A percentile compares a stretch with the other conserved stretches of the same genome.
Evolutionary conservation across 2,888 invertebrate genomes (phyloP).

Genomic region (Athetis lepigone): DNA sequence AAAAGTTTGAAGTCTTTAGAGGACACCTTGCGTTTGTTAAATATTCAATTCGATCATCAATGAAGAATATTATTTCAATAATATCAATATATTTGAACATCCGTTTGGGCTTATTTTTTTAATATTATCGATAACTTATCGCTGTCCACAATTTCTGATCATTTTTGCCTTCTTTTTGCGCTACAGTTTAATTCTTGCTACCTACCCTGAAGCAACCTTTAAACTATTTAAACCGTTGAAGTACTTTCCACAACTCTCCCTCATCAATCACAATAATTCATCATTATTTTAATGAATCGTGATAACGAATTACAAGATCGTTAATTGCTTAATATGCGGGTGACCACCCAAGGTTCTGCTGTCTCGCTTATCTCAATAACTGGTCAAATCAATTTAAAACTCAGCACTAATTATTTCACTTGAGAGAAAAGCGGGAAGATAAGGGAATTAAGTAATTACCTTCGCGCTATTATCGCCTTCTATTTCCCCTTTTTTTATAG

Average conservation of each 20-base stretch:
- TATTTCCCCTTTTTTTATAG: conserved; percentile 21
- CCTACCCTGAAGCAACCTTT: too few relatives aligned
- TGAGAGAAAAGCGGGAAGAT: conserved; percentile 25
- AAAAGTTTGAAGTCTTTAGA: too few relatives aligned
- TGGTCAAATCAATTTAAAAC: conserved; percentile 61
- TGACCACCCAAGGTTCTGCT: conserved; percentile 56
- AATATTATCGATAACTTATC: too few relatives aligned
- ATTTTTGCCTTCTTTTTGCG: too few relatives aligned
- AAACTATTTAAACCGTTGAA: too few relatives aligned
- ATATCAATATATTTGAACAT: too few relatives aligned
- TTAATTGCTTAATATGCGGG: conserved; percentile 76
- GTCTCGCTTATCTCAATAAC: conserved; percentile 43
- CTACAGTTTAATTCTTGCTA: too few relatives aligned
- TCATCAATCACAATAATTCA: conserved; percentile 58
- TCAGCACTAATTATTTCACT: conserved; percentile 55
- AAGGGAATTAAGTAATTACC: conserved; percentile 52
- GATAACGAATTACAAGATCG: conserved; percentile 63
- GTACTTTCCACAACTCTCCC: not conserved
- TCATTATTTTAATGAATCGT: conserved; percentile 53
- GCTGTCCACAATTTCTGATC: too few relatives aligned
- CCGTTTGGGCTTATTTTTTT: too few relatives aligned
- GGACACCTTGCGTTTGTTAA: too few relatives aligned
- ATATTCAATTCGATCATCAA: too few relatives aligned
- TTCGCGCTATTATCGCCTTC: conserved; percentile 28
- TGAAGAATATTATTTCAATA: too few relatives aligned